Percentiles rank a stretch among this genome's conserved stretches.
Conservation (phyloP, 2,888 invertebrate species). For the Hirtodrosophila confusa region DNA sequence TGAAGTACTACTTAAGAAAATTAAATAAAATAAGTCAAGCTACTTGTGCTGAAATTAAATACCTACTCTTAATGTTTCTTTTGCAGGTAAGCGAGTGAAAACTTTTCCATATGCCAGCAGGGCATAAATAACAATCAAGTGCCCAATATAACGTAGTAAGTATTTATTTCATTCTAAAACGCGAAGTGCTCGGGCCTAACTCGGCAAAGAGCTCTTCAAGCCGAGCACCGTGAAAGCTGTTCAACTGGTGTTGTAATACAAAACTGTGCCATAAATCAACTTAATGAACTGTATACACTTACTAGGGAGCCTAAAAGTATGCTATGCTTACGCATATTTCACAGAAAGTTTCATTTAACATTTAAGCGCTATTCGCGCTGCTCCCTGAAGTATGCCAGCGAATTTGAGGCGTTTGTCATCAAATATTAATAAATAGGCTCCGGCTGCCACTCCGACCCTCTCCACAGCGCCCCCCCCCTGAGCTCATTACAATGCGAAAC, state of each 20-base stretch:
- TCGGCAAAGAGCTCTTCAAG: slow-evolving; percentile 6
- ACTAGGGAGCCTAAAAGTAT: slow-evolving; percentile 31
- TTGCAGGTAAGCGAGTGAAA: slow-evolving; percentile 56
- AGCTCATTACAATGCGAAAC: slow-evolving; percentile 32
- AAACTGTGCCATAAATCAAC: slow-evolving; percentile 49
- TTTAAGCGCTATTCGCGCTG: slow-evolving; percentile 13
- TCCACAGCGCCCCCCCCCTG: not conserved
- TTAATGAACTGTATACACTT: slow-evolving; percentile 39
- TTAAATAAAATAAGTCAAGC: too few species aligned
- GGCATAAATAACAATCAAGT: slow-evolving; percentile 13
- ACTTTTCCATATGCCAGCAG: not conserved
- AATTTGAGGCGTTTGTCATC: slow-evolving; percentile 31
- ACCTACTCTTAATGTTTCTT: slow-evolving; percentile 4
- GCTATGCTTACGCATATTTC: slow-evolving; percentile 22
- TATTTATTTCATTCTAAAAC: slow-evolving; percentile 12
- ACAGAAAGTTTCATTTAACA: slow-evolving; percentile 12
- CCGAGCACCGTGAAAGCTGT: slow-evolving; percentile 8
- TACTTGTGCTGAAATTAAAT: too few species aligned
- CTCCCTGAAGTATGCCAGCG: slow-evolving; percentile 34
- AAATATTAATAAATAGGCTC: slow-evolving; percentile 53
- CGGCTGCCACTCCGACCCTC: not conserved
- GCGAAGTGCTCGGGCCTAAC: too few species aligned
- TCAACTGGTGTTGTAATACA: slow-evolving; percentile 11
- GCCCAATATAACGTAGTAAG: slow-evolving; percentile 21
- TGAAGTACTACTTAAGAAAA: too few species aligned